phyloP scores from a whole-genome alignment of 1,140 invertebrate genomes.

The Arctopsyche grandis region DNA sequence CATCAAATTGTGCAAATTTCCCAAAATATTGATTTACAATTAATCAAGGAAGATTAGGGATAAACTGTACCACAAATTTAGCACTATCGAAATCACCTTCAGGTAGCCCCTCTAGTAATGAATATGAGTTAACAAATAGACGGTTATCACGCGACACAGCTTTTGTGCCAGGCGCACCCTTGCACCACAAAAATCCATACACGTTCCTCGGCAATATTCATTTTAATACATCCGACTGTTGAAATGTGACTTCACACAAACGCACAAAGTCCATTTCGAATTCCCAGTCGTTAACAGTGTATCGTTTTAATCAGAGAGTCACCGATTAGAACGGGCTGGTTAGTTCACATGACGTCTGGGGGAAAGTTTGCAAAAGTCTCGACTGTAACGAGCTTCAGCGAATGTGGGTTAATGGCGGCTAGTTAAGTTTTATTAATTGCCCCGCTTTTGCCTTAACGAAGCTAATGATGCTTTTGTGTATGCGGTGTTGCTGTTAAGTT shows the following conservation, averaged over 20 bases:
- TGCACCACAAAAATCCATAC: conserved; percentile 23
- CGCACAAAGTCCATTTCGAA: too few species aligned
- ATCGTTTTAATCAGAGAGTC: too few species aligned
- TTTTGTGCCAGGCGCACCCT: conserved; percentile 1
- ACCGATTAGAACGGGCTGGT: too few species aligned
- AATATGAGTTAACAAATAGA: conserved; percentile 21
- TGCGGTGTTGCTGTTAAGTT: too few species aligned
- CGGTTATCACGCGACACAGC: conserved; percentile 2
- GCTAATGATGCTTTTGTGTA: too few species aligned
- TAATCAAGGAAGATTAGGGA: too few species aligned
- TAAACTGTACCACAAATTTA: too few species aligned
- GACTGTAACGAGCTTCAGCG: background rate
- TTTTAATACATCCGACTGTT: conserved; percentile 1
- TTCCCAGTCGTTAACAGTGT: too few species aligned
- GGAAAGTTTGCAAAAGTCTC: background rate
- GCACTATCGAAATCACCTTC: too few species aligned
- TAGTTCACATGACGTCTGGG: background rate
- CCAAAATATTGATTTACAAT: too few species aligned
- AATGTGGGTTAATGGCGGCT: background rate
- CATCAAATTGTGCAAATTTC: too few species aligned
- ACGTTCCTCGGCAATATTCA: background rate
- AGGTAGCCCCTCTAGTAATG: background rate
- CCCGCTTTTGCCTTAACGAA: background rate
- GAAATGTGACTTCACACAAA: too few species aligned
- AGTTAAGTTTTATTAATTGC: background rate